phyloP scores from a whole-genome alignment of 2,113 vertebrate species.

The Psilopsiagon aurifrons region DNA sequence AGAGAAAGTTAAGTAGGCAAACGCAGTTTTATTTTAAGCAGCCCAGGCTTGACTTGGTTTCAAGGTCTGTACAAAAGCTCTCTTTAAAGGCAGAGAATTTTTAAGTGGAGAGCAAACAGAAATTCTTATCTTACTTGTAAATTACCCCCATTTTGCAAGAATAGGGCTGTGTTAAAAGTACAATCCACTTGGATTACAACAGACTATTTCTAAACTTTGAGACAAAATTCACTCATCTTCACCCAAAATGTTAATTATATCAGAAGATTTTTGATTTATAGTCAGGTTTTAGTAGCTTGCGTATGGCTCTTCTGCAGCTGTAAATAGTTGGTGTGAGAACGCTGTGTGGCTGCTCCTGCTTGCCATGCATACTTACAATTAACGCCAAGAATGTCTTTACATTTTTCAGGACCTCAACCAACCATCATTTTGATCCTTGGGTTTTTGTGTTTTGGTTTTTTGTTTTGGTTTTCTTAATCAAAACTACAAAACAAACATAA shows the following conservation, averaged over 20 bases:
- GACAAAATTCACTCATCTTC: not conserved
- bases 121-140: not conserved
- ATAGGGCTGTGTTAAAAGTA: not conserved
- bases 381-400: not conserved
- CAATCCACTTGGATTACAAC: not conserved
- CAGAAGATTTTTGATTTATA: not conserved
- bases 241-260: not conserved
- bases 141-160: not conserved
- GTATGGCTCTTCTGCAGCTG: not conserved
- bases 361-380: not conserved
- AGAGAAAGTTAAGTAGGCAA: not conserved
- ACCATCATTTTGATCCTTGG: not conserved
- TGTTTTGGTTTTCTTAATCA: not conserved
- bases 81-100: not conserved
- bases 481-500: not conserved
- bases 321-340: not conserved
- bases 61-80: not conserved
- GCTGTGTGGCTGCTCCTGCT: not conserved
- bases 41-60: not conserved
- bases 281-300: not conserved
- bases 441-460: not conserved
- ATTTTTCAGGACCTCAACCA: conserved; percentile 12
- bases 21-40: not conserved
- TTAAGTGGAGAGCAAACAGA: not conserved
- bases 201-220: not conserved